Base-by-base conservation (phyloP, 2,888 invertebrate species). In the Leucophora obtusa region DNA sequence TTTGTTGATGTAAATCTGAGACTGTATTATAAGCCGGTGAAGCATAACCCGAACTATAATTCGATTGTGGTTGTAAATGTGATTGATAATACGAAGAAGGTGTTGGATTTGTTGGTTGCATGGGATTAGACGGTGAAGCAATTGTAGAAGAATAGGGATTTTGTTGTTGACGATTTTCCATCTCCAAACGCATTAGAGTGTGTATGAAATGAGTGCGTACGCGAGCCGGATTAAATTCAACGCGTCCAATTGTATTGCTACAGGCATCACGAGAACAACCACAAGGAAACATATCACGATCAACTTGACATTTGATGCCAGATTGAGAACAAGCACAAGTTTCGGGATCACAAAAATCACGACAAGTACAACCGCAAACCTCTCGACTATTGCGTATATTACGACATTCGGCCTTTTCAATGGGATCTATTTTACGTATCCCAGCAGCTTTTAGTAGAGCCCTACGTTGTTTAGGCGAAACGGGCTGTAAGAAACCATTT, bases 221-320 rank as follows among this genome's bases (percentile, higher is more conserved):
- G 83, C 98, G 93, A 47, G 97, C 94, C 0, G 98, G 98, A 90
- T 98, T 98, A 89, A 99, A 99, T 90, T 98, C 98, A 83, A 98
- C 96, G 82, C 99, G 93, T 5, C 99, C 99, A 58, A 95, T 93
- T 0, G 95, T 94, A 89, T 99, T 99, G 79, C 94, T 95, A 90
- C 99, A 99, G 60, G 97, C 97, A 86, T 98, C 98, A 84, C 96
- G 94, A 2, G 96, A 95, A 90, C 98, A 99, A 11, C 98, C 98
- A 90, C 99, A 99, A 0, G 99, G 99, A 89, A 98, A 99, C 87
- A 96, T 97, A 79, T 96, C 92, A 80, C 98, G 93, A 91, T 99
- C 98, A 70, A 99, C 98, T 93, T 98, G 98, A 90, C 98, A 99
- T 92, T 98, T 97, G 84, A 99, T 98, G 81, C 97, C 98, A 56